Conservation (phyloP, 2,888 invertebrate species). For the Cryptocheilus praepositus region DNA sequence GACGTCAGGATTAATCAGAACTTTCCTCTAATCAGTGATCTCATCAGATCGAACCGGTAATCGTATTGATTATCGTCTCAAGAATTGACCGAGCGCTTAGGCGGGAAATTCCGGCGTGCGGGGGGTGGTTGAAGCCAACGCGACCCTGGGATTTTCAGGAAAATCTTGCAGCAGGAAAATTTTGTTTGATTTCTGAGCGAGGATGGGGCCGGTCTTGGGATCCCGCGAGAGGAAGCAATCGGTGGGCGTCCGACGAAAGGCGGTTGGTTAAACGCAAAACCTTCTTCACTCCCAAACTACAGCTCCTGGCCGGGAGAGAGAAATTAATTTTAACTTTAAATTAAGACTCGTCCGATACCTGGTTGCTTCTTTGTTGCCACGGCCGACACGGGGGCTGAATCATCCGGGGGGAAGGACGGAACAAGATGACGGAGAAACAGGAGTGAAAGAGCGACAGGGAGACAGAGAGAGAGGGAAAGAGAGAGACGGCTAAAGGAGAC, state of each 20-base stretch:
- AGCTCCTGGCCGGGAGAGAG: constrained; percentile 52
- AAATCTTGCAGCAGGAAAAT: too few species aligned
- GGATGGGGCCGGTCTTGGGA: neutral
- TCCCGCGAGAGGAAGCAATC: constrained; percentile 22
- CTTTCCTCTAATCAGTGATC: too few species aligned
- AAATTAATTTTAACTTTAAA: constrained; percentile 75
- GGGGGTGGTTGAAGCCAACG: too few species aligned
- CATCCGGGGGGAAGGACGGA: constrained; percentile 36
- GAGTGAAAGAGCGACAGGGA: constrained; percentile 32
- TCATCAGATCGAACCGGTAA: too few species aligned
- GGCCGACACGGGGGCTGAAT: constrained; percentile 53
- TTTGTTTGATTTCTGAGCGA: too few species aligned
- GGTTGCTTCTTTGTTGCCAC: constrained; percentile 70
- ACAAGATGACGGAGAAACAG: constrained; percentile 22
- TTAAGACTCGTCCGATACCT: constrained; percentile 73
- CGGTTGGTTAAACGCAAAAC: constrained; percentile 52
- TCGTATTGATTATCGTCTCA: too few species aligned
- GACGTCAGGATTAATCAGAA: too few species aligned
- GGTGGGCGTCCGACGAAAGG: constrained; percentile 37
- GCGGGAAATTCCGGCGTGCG: too few species aligned
- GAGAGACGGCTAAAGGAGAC: constrained; percentile 27
- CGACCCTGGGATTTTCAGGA: too few species aligned
- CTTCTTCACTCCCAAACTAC: constrained; percentile 21
- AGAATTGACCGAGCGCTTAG: too few species aligned
- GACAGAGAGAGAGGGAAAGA: constrained; percentile 27